phyloP scores from a whole-genome alignment of 2,113 vertebrate genomes.

The Orientallactaga bullata region DNA sequence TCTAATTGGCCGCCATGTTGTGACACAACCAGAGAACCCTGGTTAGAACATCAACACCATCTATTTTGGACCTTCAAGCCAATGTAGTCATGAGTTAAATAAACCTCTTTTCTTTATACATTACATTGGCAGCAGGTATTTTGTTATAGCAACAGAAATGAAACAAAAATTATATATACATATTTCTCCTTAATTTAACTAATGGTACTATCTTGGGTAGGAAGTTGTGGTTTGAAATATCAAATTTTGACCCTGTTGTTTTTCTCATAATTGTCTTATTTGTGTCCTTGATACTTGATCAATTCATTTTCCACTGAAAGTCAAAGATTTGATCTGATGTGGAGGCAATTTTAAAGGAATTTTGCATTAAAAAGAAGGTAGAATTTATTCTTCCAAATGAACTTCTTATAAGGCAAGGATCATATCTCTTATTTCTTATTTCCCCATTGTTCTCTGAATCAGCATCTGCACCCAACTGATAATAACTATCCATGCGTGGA shows the following conservation, averaged over 20 bases:
- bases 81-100: background rate
- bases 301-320: constrained; percentile 23
- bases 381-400: constrained; percentile 2
- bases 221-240: constrained; percentile 3
- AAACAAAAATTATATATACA: background rate
- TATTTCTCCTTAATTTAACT: constrained; percentile 29
- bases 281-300: background rate
- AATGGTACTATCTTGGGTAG: constrained; percentile 26
- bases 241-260: background rate
- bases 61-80: background rate
- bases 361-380: constrained; percentile 31
- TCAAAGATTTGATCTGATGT: constrained; percentile 10
- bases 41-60: background rate
- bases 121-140: background rate
- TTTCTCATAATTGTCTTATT: constrained; percentile 12
- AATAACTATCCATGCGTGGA: constrained; percentile 44
- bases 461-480: background rate
- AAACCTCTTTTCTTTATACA: background rate
- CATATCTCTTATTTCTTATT: constrained; percentile 48
- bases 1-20: background rate
- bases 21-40: background rate
- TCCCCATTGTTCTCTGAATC: background rate
- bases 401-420: background rate
- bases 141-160: background rate
- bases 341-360: constrained; percentile 37